Evolutionary conservation across 2,797 vertebrate genomes (phyloP), one percentile per base, ranked within the genome.

Genomic region (Numenius phaeopus): DNA sequence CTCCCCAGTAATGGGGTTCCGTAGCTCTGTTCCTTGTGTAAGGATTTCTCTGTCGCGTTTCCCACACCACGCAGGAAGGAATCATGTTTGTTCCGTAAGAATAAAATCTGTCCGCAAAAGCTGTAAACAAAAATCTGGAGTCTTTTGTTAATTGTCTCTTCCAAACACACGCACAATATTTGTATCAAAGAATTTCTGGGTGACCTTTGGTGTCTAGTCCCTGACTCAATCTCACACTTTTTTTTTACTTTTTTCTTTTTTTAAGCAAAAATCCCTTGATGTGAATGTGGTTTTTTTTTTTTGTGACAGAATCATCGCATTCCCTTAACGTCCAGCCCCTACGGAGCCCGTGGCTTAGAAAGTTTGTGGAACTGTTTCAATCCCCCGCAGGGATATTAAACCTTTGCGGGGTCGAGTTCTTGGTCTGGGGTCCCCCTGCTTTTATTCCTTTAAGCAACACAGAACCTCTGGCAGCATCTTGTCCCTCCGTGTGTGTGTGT

Each of bases 91-190:
- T 89, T 97, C 93, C 24, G 0, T 90, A 67, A 84, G 90, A 79
- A 87, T 87, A 96, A 87, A 93, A 90, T 85, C 90, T 91, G 89
- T 76, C 94, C 89, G 65, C 94, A 76, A 83, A 83, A 92, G 96
- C 94, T 98, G 98, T 98, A 98, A 98, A 98, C 98, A 54, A 54
- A 54, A 19, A 97, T 15, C 49, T 81, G 50, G 94, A 87, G 80
- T 75, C 96, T 94, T 89, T 70, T 64, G 19, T 82, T 76, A 34
- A 34, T 13, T 42, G 57, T 66, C 42, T 72, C 65, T 47, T 87
- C 89, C 73, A 85, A 57, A 34, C 58, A 69, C 72, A 39, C 42
- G 37, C 52, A 47, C 24, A 34, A 26, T 61, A 90, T 67, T 42
- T 20, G 46, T 75, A 75, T 47, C 57, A 70, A 72, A 84, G 93